phyloP scores from a whole-genome alignment of 2,113 vertebrate genomes.

The Nibea coibor region DNA sequence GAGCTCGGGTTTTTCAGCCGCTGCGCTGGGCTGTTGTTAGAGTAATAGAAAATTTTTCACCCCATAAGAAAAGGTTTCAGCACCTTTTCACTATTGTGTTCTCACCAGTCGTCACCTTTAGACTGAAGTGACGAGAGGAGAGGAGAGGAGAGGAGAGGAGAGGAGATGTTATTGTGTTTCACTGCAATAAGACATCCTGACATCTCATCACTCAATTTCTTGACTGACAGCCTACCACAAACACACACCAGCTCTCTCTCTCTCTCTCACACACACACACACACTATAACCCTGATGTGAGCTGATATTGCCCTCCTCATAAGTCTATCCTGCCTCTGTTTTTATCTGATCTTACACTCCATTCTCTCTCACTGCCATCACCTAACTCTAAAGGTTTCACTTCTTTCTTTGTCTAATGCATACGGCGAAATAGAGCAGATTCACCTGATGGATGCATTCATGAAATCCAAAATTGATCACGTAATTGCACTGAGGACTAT shows the following conservation, averaged over 20 bases:
- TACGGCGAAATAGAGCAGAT: neutral
- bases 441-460: neutral
- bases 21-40: too few species aligned
- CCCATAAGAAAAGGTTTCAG: neutral
- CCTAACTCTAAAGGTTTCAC: neutral
- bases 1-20: too few species aligned
- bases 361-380: neutral
- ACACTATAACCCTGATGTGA: neutral
- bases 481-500: neutral
- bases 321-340: neutral
- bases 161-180: neutral
- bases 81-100: neutral
- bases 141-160: neutral
- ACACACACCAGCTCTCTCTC: neutral
- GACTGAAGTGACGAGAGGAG: neutral
- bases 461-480: too few species aligned
- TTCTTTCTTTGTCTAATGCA: neutral
- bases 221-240: neutral
- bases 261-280: conserved; percentile 9
- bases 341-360: neutral
- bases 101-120: neutral
- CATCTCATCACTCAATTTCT: conserved; percentile 18
- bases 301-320: neutral
- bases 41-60: neutral
- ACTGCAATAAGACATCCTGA: conserved; percentile 10